These are phyloP conservation scores for Amyelois transitella DNA, from an alignment of 1,140 invertebrate genomes.

Conservation along the genomic window DNA sequence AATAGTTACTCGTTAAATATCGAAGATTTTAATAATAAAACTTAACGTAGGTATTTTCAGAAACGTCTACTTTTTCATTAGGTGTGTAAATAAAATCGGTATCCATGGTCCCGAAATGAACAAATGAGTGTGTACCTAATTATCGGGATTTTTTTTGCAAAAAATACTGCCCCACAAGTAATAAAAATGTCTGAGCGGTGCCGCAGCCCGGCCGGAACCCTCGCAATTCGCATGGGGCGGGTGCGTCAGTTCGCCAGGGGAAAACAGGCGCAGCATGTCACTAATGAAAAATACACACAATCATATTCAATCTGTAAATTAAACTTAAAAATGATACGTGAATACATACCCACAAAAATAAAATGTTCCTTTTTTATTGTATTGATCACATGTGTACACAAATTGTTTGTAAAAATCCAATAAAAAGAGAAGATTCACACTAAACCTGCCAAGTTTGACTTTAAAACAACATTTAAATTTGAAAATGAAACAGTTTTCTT, in stretches of 20 bases:
- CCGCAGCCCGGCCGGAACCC: conserved; percentile 37
- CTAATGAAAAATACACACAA: conserved; percentile 10
- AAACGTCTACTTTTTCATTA: neutral
- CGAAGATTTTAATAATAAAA: no score
- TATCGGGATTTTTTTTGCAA: conserved; percentile 6
- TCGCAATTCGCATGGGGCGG: conserved; percentile 53
- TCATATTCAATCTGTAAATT: conserved; percentile 9
- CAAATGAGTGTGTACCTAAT: neutral
- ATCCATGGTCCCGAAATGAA: neutral
- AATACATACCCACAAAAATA: conserved; percentile 52
- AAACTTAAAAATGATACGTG: conserved; percentile 33
- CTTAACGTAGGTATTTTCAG: no score
- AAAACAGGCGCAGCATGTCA: conserved; percentile 17
- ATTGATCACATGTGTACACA: conserved; percentile 65
- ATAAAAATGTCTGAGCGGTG: conserved; percentile 34
- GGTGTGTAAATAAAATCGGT: neutral
- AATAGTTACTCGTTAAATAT: no score
- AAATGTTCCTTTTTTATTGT: conserved; percentile 35
- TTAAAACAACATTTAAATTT: neutral
- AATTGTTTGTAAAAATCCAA: conserved; percentile 18
- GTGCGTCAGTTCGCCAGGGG: conserved; percentile 25
- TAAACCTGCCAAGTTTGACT: neutral
- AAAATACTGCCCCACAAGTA: conserved; percentile 24
- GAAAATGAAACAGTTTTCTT: neutral
- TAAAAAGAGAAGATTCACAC: neutral